Conservation (phyloP, 2,797 vertebrate species). For the Microtus obscurus region DNA sequence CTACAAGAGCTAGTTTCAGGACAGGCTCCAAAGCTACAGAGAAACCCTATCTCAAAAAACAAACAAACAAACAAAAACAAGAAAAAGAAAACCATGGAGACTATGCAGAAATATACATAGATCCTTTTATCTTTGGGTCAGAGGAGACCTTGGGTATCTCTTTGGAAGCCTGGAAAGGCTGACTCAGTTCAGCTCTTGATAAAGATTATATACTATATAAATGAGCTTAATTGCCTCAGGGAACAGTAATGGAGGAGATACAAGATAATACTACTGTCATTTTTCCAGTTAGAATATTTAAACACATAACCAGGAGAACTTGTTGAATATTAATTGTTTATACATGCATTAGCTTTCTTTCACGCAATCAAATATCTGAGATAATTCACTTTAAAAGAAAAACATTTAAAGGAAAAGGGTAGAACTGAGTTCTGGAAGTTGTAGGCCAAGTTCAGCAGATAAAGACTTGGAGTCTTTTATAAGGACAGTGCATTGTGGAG, state of each 20-base stretch:
- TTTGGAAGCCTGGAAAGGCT: background rate
- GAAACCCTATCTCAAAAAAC: too few relatives aligned
- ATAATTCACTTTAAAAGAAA: background rate
- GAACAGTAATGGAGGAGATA: background rate
- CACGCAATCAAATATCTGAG: background rate
- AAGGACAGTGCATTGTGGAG: background rate
- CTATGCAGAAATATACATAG: background rate
- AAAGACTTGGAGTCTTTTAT: background rate
- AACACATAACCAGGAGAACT: background rate
- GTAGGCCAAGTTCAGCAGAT: background rate
- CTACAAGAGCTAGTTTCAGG: too few relatives aligned
- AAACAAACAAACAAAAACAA: too few relatives aligned
- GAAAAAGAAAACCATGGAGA: background rate
- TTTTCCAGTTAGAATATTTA: constrained; percentile 1
- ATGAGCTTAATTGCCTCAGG: background rate
- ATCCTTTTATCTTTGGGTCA: background rate
- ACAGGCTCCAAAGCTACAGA: too few relatives aligned
- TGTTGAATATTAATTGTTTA: background rate
- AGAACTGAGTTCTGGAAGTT: background rate
- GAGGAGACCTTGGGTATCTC: background rate
- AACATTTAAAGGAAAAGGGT: background rate
- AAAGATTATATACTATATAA: background rate
- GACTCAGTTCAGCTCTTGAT: background rate
- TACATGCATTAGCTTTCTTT: background rate
- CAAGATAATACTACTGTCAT: background rate